Base-by-base conservation (phyloP, 2,113 vertebrate genomes). In the Hippocampus mohnikei region DNA sequence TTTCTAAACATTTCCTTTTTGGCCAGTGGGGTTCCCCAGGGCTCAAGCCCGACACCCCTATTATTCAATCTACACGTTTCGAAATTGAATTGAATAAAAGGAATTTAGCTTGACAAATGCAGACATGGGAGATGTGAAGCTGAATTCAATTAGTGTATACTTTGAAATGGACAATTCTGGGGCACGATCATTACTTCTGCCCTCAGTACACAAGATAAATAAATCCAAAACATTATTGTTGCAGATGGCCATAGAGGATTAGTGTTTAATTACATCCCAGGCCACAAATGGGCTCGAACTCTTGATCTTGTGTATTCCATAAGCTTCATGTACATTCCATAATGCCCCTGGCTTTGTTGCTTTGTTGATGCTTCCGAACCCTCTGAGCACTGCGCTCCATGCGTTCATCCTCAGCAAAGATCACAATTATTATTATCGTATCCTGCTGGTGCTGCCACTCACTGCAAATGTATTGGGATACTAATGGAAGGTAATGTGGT, bases 191-290 rank as follows among this genome's bases (percentile, higher is more conserved):
- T 18, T 60, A 33, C 7, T 27, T 29, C 40, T 13, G 21, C 21
- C 61, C n/a, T 64, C 40, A 42, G 5, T 18, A 27, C 13, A 29
- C 61, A 70, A 27, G 8, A 61, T 33, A 18, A 23, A 50, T 37
- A n/a, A 46, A 41, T 18, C 48, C 76, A 66, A 41, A 61, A 71
- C 67, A 71, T 71, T 46, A 66, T 63, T 67, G 23, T 62, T 46
- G 50, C 81, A 84, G 78, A 82, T 77, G 74, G 75, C 67, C 40
- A 2, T 46, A 13, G 71, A 71, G 78, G 76, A 81, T 82, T 79
- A 81, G 44, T 71, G 58, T 75, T 69, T 69, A 67, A 79, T 77
- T 81, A 64, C 13, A 21, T 65, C 23, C 56, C 62, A n/a, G 46
- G 72, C 65, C 59, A 50, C 33, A 25, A 25, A 16, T 13, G 40